These are phyloP conservation scores for Musca domestica DNA, from an alignment of 1,140 invertebrate species.

Conservation along the genomic window DNA sequence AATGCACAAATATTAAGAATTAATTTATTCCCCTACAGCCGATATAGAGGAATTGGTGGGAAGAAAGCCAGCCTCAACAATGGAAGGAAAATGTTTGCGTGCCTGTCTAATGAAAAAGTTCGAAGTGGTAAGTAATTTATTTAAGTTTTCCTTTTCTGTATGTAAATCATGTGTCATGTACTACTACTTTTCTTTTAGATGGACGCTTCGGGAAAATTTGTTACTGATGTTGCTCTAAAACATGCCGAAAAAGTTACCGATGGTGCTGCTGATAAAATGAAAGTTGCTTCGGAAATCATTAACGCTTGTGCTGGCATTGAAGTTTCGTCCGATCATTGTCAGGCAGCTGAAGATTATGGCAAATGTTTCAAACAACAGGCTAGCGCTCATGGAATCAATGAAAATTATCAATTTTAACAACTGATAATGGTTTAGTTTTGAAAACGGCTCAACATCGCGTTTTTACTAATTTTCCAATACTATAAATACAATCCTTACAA, in stretches of 20 bases:
- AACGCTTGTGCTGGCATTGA: not conserved
- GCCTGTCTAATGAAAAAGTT: constrained; percentile 21
- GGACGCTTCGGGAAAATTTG: not conserved
- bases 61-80: not conserved
- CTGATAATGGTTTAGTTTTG: too few relatives aligned
- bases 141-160: too few relatives aligned
- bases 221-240: not conserved
- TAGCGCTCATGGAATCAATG: not conserved
- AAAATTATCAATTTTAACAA: not conserved
- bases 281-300: too few relatives aligned
- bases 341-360: not conserved
- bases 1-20: too few relatives aligned
- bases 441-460: too few relatives aligned
- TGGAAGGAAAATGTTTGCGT: constrained; percentile 23
- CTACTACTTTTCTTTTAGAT: not conserved
- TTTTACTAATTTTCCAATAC: too few relatives aligned
- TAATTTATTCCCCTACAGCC: too few relatives aligned
- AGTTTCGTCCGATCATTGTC: not conserved
- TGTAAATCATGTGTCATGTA: not conserved
- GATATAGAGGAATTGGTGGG: constrained; percentile 20
- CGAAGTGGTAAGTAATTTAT: constrained; percentile 2
- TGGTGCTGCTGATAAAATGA: too few relatives aligned
- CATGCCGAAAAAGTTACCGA: too few relatives aligned
- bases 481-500: too few relatives aligned
- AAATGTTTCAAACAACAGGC: too few relatives aligned